A percentile compares a stretch with the other conserved stretches of the same genome.
Evolutionary conservation across 1,140 invertebrate species (phyloP).

Genomic region (Dryas iulia): DNA sequence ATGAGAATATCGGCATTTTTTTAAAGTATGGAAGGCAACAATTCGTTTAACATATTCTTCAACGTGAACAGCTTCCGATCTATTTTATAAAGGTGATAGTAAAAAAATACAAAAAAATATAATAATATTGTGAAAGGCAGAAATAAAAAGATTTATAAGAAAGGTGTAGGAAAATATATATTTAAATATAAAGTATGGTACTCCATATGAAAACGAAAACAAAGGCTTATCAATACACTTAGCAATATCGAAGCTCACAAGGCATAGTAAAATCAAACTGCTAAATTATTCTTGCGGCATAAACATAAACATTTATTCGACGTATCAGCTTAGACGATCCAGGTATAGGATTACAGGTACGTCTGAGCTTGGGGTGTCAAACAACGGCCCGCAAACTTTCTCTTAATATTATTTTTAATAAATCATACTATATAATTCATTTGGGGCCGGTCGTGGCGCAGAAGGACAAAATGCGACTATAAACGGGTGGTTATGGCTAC

Average conservation of each 20-base stretch:
- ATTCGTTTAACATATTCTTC: too few species aligned
- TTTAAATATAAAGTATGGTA: not conserved
- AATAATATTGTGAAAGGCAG: not conserved
- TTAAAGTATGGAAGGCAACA: too few species aligned
- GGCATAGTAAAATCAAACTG: conserved; percentile 15
- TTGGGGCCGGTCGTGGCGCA: not conserved
- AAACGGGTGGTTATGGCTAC: not conserved
- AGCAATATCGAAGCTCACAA: conserved; percentile 1
- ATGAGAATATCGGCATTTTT: too few species aligned
- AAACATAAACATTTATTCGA: conserved; percentile 22
- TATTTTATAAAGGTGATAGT: not conserved
- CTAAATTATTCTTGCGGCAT: conserved; percentile 19
- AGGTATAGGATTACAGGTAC: not conserved
- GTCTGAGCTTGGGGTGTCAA: not conserved
- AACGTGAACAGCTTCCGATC: not conserved
- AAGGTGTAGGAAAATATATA: not conserved
- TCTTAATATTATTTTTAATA: not conserved
- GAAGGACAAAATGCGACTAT: not conserved
- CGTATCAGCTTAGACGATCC: conserved; percentile 7
- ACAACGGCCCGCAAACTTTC: not conserved
- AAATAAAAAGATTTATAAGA: not conserved
- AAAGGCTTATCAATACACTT: not conserved
- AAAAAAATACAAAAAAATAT: not conserved
- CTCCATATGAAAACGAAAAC: not conserved
- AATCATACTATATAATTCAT: too few species aligned